A percentile compares a stretch with the other conserved stretches of the same genome.
Evolutionary conservation across 2,888 invertebrate genomes (phyloP).

Genomic region (Abrostola tripartita): DNA sequence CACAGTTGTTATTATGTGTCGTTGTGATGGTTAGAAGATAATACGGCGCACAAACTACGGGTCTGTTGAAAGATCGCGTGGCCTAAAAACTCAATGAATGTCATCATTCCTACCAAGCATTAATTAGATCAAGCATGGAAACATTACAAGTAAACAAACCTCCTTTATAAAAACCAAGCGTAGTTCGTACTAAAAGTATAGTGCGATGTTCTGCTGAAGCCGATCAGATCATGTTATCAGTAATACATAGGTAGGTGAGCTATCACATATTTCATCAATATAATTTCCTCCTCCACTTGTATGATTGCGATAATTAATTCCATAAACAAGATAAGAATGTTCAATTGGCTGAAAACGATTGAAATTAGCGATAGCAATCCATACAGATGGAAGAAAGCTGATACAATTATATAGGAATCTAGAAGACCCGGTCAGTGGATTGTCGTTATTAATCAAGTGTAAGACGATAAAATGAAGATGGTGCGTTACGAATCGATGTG

Average conservation of each 20-base stretch:
- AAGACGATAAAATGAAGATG: slow-evolving; percentile 64
- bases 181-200: slow-evolving; percentile 10
- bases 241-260: slow-evolving; percentile 25
- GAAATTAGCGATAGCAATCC: slow-evolving; percentile 64
- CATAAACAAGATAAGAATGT: slow-evolving; percentile 62
- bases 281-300: slow-evolving; percentile 56
- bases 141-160: slow-evolving; percentile 1
- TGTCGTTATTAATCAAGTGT: slow-evolving; percentile 76
- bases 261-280: slow-evolving; percentile 47
- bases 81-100: slow-evolving; percentile 44
- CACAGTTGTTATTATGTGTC: slow-evolving; percentile 50
- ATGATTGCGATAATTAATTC: slow-evolving; percentile 60
- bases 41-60: slow-evolving; percentile 29
- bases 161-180: slow-evolving; percentile 6
- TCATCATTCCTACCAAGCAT: slow-evolving; percentile 20
- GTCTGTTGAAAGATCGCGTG: slow-evolving; percentile 44
- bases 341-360: slow-evolving; percentile 61
- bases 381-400: slow-evolving; percentile 72
- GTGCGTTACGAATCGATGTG: slow-evolving; percentile 34
- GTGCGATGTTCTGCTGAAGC: slow-evolving; percentile 12
- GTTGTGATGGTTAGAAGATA: slow-evolving; percentile 50
- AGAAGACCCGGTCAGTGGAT: slow-evolving; percentile 77
- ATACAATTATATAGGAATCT: slow-evolving; percentile 79
- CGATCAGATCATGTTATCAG: slow-evolving; percentile 30
- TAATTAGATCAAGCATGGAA: slow-evolving; percentile 32